Evolutionary conservation across 2,113 vertebrate genomes (phyloP), one percentile per base, ranked within the genome.

Genomic region (Cairina moschata): DNA sequence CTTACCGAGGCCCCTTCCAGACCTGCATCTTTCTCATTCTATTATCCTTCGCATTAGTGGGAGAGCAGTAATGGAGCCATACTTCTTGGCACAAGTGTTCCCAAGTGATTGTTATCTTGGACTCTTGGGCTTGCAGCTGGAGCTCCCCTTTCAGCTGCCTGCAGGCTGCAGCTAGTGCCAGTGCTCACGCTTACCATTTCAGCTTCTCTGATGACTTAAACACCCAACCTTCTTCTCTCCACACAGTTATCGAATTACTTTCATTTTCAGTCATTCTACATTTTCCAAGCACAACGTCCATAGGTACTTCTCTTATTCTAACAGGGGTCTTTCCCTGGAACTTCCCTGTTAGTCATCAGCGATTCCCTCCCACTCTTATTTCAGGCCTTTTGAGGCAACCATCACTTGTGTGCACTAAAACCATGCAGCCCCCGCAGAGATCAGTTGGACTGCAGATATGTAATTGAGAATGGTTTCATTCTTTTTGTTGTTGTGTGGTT

Each of bases 11-110:
- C 86, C 89, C 74, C 78, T 95, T 95, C 77, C 89, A 95, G 89
- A 72, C 48, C 83, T 56, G 55, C 46, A 13, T 86, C 88, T 56
- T 95, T 86, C 85, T 90, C 88, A 90, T 88, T 95, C 85, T 91
- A 90, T 96, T 96, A 94, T 91, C 68, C 60, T 58, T 86, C 60
- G 68, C 94, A 90, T 94, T 95, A 94, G 76, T 63, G 60, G 79
- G 67, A 96, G 63, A 94, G 72, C 63, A 94, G 78, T 88, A 95
- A 95, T 90, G 93, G 78, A 95, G 59, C 83, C 79, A 81, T 74
- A 6, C 11, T 90, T 83, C 68, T 93, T 94, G 94, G 93, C 90
- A 86, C 56, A 68, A 77, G n/a, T 32, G 13, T 55, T 89, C 60
- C 81, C 66, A 48, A 59, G 54, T 0, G 7, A 85, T 87, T 84